Percentiles rank a stretch among this genome's conserved stretches.
phyloP scores from a whole-genome alignment of 2,888 invertebrate genomes.

The Perdita meconis region DNA sequence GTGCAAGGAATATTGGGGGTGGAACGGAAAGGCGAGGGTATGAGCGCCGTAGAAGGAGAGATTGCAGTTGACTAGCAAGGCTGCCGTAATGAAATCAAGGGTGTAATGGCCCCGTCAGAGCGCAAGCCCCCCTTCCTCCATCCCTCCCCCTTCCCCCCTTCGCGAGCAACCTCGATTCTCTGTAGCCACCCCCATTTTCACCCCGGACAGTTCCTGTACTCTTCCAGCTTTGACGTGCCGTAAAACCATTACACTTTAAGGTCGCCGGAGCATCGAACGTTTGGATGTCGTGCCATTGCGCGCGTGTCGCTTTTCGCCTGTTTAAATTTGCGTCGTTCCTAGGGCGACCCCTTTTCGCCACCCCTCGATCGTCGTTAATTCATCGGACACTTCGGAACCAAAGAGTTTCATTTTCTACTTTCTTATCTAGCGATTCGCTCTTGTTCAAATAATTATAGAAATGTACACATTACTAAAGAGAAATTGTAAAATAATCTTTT shows the following conservation, averaged over 20 bases:
- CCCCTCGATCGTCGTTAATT: background rate
- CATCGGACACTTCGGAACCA: no score
- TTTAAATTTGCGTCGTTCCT: conserved; percentile 59
- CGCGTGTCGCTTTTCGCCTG: conserved; percentile 63
- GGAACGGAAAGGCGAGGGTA: conserved; percentile 55
- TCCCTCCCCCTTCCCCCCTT: no score
- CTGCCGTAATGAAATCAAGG: conserved; percentile 82
- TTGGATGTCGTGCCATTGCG: conserved; percentile 63
- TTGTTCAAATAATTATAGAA: no score
- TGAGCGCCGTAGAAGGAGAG: conserved; percentile 70
- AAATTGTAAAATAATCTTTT: no score
- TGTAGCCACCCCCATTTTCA: conserved; percentile 64
- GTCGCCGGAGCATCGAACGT: conserved; percentile 72
- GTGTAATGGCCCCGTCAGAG: conserved; percentile 82
- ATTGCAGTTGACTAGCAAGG: conserved; percentile 79
- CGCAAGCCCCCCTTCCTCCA: conserved; percentile 74
- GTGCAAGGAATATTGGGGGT: conserved; percentile 49
- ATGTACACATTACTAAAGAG: no score
- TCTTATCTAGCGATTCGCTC: no score
- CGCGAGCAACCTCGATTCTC: conserved; percentile 69
- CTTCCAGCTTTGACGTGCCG: conserved; percentile 78
- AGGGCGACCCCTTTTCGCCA: conserved; percentile 27
- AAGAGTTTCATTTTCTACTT: no score
- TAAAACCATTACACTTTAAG: conserved; percentile 78
- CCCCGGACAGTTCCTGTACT: conserved; percentile 66